Percentiles rank a stretch among this genome's conserved stretches.
Evolutionary conservation across 2,113 vertebrate genomes (phyloP).

Genomic region (Noctilio leporinus): DNA sequence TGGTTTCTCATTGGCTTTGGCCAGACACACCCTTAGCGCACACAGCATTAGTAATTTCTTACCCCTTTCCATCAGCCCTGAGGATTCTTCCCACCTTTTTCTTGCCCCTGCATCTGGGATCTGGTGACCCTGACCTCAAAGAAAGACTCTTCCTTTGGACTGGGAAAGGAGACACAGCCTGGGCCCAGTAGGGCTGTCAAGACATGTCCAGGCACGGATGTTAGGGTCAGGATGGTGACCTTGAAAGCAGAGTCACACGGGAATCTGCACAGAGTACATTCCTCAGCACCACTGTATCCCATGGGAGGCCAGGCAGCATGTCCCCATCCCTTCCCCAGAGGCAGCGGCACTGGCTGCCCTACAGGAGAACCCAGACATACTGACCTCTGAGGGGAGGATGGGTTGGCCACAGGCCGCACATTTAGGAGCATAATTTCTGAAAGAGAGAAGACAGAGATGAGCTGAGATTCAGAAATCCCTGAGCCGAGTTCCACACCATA

Average conservation of each 20-base stretch:
- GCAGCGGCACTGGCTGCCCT: background rate
- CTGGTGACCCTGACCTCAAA: background rate
- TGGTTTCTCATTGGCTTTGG: background rate
- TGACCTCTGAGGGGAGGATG: conserved; percentile 89
- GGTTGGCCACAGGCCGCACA: conserved; percentile 89
- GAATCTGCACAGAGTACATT: conserved; percentile 64
- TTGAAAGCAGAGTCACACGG: conserved; percentile 66
- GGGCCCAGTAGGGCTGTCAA: background rate
- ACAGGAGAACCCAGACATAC: conserved; percentile 70
- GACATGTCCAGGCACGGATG: conserved; percentile 63
- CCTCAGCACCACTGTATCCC: conserved; percentile 54
- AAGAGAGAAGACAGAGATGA: conserved; percentile 37
- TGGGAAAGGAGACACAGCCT: background rate
- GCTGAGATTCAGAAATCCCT: background rate
- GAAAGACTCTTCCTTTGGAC: background rate
- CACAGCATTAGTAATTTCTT: background rate
- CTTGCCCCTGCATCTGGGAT: background rate
- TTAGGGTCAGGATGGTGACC: conserved; percentile 65
- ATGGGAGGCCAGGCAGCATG: background rate
- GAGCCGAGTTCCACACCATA: background rate
- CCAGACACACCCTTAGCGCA: background rate
- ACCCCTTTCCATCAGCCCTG: background rate
- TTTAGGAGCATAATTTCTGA: conserved; percentile 89
- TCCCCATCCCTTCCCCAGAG: conserved; percentile 16
- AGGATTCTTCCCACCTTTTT: conserved; percentile 4